Base-by-base conservation (phyloP, 2,888 invertebrate genomes). In the Cheilosia grossa region DNA sequence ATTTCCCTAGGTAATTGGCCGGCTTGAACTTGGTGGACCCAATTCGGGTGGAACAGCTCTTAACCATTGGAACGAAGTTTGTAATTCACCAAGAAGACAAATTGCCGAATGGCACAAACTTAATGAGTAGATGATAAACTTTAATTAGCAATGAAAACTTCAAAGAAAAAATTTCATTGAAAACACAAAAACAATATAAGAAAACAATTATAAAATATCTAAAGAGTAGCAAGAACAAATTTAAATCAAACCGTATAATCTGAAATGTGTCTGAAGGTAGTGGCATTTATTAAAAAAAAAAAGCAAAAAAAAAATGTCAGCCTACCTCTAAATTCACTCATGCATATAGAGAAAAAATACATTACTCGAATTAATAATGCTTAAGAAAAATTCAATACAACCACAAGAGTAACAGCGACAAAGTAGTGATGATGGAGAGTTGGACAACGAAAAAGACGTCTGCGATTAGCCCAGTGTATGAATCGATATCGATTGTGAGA, bases 81-180 rank as follows among this genome's bases (percentile, higher is more conserved):
- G 98, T 93, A 98, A 96, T 91, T 98, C 98, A 88, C 98, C 99
- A 66, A 95, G 98, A 88, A 96, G 99, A 88, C 99, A 99, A 94
- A 98, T 99, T 91, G 99, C 99, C 87, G 98, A 99, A 93, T 99
- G 99, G 99, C 99, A 99, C 94, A 98, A 98, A 93, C 94, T 99
- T 89, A 95, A 96, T 92, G 98, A 98, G 94, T 98, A 95, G 79
- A 42, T 67, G 24, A 51, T 72, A 66, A 54, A 24, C 21, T 40
- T 58, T 47, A 21, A 59, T 33, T 67, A 47, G 47, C 27, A 82
- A 63, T 63, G 17, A 75, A 64, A 64, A 69, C 24, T 33, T 17
- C 13, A 63, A 47, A 70, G n/a, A 10, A 53, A 70, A 61, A 49
- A 37, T 13, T 24, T 67, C 64, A 81, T 67, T 72, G 24, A 63